These are phyloP conservation scores for Campoletis raptor DNA, from an alignment of 2,888 invertebrate species.

Conservation along the genomic window DNA sequence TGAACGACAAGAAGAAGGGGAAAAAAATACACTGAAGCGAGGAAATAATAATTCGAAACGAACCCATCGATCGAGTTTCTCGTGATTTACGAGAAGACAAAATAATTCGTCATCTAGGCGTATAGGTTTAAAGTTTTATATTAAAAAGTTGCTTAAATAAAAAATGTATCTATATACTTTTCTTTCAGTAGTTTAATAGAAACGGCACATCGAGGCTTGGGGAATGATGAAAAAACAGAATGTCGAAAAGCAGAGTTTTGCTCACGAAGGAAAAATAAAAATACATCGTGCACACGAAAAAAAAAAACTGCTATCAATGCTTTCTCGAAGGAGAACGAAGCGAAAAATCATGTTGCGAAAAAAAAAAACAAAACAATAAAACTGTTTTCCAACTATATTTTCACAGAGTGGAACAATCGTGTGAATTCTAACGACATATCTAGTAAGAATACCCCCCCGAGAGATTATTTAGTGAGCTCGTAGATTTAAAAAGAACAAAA, in stretches of 20 bases:
- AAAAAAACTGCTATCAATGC: conserved; percentile 21
- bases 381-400: conserved; percentile 56
- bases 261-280: conserved; percentile 38
- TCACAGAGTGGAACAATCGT: conserved; percentile 60
- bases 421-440: conserved; percentile 75
- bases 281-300: conserved; percentile 1
- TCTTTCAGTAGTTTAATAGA: conserved; percentile 62
- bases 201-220: conserved; percentile 48
- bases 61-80: conserved; percentile 62
- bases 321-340: conserved; percentile 1
- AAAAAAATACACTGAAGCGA: background rate
- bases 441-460: conserved; percentile 66
- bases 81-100: conserved; percentile 61
- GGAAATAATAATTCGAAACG: conserved; percentile 29
- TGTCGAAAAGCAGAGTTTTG: conserved; percentile 36
- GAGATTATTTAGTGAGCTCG: conserved; percentile 28
- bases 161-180: conserved; percentile 27
- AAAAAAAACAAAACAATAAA: conserved; percentile 39
- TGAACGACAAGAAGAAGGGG: conserved; percentile 1
- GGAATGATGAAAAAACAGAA: conserved; percentile 41
- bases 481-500: conserved; percentile 15
- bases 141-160: conserved; percentile 67
- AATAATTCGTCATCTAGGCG: conserved; percentile 65
- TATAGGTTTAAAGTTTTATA: conserved; percentile 69
- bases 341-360: conserved; percentile 25